Base-by-base conservation (phyloP, 2,113 vertebrate genomes). In the Oreotragus oreotragus region DNA sequence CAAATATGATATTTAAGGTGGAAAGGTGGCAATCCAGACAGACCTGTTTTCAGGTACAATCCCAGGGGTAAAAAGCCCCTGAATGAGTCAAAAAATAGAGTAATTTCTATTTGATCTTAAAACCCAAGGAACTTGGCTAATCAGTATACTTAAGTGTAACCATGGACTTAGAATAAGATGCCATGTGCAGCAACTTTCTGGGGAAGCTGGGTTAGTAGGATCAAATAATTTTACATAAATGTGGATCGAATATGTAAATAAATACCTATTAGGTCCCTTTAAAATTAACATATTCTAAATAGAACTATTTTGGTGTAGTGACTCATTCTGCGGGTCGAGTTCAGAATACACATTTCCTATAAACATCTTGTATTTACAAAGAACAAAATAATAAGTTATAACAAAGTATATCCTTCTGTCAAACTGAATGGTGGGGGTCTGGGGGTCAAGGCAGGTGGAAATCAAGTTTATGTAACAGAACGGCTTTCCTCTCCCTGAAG, bases 301-400 rank as follows among this genome's bases (percentile, higher is more conserved):
- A 98, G 95, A 98, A 98, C 98, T 97, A 98, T 98, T 98, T 98
- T 97, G 97, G 96, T 98, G 98, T 98, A 97, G 96, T 96, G 98
- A 98, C 98, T 98, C 98, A 88, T 98, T 98, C 97, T 96, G 94
- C 97, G 97, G 96, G 98, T 97, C 98, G 94, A 98, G 98, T 97
- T 98, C 98, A 98, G 98, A 98, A 98, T 99, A 99, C 97, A 92
- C 95, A 98, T 98, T 99, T 99, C 98, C 98, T 98, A 99, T 99
- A 99, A 97, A 99, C 98, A 99, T 98, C 98, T 99, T 98, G 98
- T 99, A 99, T 99, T 99, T 99, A 99, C 99, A 99, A 98, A 98
- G 98, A 98, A 98, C 97, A 98, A 98, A 98, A 98, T 94, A 99
- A 99, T 99, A 99, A 99, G 98, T 99, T 99, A 99, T 95, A 98